Base-by-base conservation (phyloP, 2,113 vertebrate species). In the Pholis gunnellus region DNA sequence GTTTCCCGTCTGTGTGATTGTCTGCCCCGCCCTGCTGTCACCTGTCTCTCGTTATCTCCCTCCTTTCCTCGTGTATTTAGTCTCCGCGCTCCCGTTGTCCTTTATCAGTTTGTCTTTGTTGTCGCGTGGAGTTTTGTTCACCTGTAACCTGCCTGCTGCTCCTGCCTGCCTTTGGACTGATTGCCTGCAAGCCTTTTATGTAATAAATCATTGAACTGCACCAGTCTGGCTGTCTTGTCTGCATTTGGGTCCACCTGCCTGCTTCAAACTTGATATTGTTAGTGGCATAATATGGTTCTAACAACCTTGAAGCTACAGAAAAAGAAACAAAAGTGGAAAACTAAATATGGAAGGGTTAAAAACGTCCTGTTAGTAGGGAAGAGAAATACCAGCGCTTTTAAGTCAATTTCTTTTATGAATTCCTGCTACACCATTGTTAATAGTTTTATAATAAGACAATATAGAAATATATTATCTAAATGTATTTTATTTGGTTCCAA, bases 401-500 rank as follows among this genome's bases (percentile, higher is more conserved):
- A 70, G 5, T 15, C 13, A 17, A n/a, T 52, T 5, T 27, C 60
- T 46, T 68, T 70, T 20, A 48, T 66, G 1, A 83, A 66, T 82
- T 48, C 7, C 46, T 42, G 61, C 61, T 22, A 27, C 42, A 42
- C 9, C 22, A 1, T 34, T 34, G 9, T 63, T 48, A 61, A 79
- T 63, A 54, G 36, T 48, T 65, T 66, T 66, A 42, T 31, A 85
- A 68, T 60, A 14, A 75, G 36, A 25, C 13, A 69, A 25, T 20
- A 79, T 60, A 67, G 66, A 83, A 79, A 63, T 60, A 54, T 31
- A 54, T 56, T 64, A 18, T 34, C 9, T 36, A 38, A 50, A 61
- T 87, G 83, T 75, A 18, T 52, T 79, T 63, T 34, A 64, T 71
- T 77, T 73, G 0, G 0, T 36, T 76, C 27, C 46, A 76, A 70